Conservation (phyloP, 1,140 invertebrate species). For the Papilio glaucus region DNA sequence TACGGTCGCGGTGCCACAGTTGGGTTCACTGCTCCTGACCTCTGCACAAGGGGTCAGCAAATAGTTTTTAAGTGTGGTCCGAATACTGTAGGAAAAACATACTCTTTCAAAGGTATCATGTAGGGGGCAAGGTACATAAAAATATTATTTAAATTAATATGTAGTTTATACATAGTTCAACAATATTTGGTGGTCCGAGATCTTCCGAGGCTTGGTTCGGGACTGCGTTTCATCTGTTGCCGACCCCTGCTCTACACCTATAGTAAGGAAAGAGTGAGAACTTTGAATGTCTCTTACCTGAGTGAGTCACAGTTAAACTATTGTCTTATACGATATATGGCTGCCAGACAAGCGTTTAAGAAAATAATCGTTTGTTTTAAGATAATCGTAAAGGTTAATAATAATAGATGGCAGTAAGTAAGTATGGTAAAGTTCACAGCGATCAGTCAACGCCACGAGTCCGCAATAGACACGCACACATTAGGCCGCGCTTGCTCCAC, state of each 20-base stretch:
- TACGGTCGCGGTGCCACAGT: not conserved
- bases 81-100: no score
- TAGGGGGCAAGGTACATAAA: no score
- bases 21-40: not conserved
- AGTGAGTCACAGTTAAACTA: not conserved
- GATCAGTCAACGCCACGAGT: conserved; percentile 53
- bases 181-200: no score
- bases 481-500: conserved; percentile 70
- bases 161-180: no score
- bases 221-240: no score
- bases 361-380: not conserved
- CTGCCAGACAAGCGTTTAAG: not conserved
- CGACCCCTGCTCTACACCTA: no score
- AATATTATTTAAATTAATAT: no score
- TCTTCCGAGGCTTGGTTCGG: no score
- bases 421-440: conserved; percentile 34
- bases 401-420: conserved; percentile 23
- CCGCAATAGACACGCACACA: conserved; percentile 51
- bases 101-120: no score
- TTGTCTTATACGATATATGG: not conserved
- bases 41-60: no score
- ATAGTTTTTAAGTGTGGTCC: no score
- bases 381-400: not conserved
- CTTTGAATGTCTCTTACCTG: not conserved
- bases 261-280: not conserved